Percentiles rank a stretch among this genome's conserved stretches.
Evolutionary conservation across 2,888 invertebrate species (phyloP).

Genomic region (Polylopha cassiicola): DNA sequence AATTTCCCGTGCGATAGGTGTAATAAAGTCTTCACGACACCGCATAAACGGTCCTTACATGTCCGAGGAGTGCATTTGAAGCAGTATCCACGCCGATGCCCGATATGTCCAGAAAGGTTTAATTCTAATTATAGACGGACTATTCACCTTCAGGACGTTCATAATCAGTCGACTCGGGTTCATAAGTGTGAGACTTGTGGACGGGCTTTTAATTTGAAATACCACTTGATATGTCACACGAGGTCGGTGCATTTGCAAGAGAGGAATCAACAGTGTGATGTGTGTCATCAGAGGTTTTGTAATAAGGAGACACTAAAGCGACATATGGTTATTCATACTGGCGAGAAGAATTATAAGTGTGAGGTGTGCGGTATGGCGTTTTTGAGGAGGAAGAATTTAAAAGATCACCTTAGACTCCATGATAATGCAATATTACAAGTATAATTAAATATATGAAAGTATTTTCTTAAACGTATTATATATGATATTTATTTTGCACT

Average conservation of each 20-base stretch:
- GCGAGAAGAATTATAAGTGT: constrained; percentile 75
- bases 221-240: constrained; percentile 64
- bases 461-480: not conserved
- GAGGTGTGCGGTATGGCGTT: constrained; percentile 73
- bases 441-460: constrained; percentile 1
- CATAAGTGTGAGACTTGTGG: constrained; percentile 69
- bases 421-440: constrained; percentile 41
- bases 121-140: constrained; percentile 67
- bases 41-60: constrained; percentile 59
- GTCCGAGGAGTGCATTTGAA: constrained; percentile 65
- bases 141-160: constrained; percentile 68
- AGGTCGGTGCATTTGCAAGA: constrained; percentile 67
- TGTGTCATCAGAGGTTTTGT: constrained; percentile 72
- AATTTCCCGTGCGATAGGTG: constrained; percentile 64
- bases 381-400: constrained; percentile 63
- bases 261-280: constrained; percentile 71
- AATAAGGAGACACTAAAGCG: constrained; percentile 75
- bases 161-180: constrained; percentile 64
- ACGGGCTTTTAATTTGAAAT: constrained; percentile 62
- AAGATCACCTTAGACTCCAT: constrained; percentile 63
- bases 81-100: constrained; percentile 59
- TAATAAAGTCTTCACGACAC: constrained; percentile 60
- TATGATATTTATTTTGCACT: constrained; percentile 6
- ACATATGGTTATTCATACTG: constrained; percentile 76
- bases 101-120: constrained; percentile 66